phyloP scores from a whole-genome alignment of 2,797 vertebrate species.

The Pogoniulus pusillus region DNA sequence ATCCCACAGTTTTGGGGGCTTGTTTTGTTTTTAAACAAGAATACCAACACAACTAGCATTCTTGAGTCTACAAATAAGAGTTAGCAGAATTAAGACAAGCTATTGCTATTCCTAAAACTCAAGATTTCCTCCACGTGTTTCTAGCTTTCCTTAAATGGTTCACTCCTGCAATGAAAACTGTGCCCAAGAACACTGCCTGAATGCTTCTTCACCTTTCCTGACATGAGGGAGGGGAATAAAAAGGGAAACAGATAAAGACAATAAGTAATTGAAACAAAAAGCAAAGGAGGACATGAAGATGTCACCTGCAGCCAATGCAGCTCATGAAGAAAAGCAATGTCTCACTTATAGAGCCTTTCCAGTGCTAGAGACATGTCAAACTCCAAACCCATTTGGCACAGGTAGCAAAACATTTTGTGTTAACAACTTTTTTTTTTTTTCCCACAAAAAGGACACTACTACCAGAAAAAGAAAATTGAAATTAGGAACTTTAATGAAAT shows the following conservation, averaged over 20 bases:
- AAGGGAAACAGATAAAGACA: background rate
- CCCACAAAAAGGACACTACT: background rate
- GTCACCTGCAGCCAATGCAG: background rate
- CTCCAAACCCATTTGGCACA: background rate
- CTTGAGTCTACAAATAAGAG: background rate
- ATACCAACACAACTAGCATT: background rate
- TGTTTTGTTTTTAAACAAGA: background rate
- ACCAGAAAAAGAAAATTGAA: background rate
- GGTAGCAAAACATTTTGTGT: background rate
- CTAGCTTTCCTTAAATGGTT: background rate
- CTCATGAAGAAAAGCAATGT: background rate
- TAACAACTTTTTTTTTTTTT: background rate
- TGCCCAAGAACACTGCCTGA: background rate
- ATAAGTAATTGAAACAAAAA: background rate
- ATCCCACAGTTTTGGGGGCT: background rate
- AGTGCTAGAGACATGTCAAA: background rate
- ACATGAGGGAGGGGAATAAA: background rate
- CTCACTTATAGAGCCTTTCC: background rate
- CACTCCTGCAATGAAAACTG: background rate
- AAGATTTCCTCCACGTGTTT: accelerated
- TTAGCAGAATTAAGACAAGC: background rate
- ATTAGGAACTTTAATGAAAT: background rate
- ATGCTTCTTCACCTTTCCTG: background rate
- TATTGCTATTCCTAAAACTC: background rate
- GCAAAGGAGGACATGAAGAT: background rate